These are phyloP conservation scores for Cephus rjabovi DNA, from an alignment of 2,888 invertebrate species.

Conservation along the genomic window DNA sequence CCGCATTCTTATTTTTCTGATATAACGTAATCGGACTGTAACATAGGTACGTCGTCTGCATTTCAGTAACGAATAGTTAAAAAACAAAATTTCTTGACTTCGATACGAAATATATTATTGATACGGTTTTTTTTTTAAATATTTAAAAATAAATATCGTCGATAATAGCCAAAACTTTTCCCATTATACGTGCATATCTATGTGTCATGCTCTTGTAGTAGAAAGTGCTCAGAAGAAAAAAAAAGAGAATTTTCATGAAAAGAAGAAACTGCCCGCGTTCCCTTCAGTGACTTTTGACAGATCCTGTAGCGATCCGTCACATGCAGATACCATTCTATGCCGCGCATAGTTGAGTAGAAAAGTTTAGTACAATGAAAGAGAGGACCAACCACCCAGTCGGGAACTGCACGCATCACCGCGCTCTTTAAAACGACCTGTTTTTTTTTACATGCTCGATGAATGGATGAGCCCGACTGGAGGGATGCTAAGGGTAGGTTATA, in stretches of 20 bases:
- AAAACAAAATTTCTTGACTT: background rate
- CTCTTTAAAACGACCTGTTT: slow-evolving; percentile 62
- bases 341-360: slow-evolving; percentile 31
- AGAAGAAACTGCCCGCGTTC: background rate
- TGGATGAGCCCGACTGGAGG: slow-evolving; percentile 38
- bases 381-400: slow-evolving; percentile 38
- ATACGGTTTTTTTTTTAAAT: too few relatives aligned
- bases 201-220: background rate
- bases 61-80: background rate
- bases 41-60: background rate
- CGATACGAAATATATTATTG: background rate
- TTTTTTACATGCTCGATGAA: slow-evolving; percentile 48
- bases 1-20: background rate
- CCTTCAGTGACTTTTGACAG: slow-evolving; percentile 24
- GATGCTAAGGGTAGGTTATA: slow-evolving; percentile 11
- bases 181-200: background rate
- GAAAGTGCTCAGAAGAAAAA: background rate
- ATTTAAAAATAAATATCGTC: too few relatives aligned
- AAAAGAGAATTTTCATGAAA: background rate
- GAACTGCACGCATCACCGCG: slow-evolving; percentile 59
- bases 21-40: background rate
- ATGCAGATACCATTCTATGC: slow-evolving; percentile 53
- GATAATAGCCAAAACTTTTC: background rate
- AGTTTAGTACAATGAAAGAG: slow-evolving; percentile 48
- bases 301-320: slow-evolving; percentile 52